Conservation (phyloP, 2,888 invertebrate species). For the Euzetes globulus region DNA sequence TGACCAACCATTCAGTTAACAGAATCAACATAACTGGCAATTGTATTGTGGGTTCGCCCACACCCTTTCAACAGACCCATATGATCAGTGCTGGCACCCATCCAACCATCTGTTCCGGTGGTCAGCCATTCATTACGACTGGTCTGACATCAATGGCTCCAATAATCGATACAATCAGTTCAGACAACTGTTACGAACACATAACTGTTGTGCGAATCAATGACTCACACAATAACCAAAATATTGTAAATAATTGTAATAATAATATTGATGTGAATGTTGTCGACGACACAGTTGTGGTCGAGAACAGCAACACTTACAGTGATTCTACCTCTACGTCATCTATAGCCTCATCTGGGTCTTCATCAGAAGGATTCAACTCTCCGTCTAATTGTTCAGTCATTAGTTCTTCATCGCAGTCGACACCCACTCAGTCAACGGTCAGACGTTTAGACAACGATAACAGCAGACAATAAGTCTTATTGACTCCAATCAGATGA, state of each 20-base stretch:
- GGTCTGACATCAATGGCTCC: background rate
- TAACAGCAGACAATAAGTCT: background rate
- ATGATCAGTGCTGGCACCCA: background rate
- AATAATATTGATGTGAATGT: background rate
- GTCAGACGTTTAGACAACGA: background rate
- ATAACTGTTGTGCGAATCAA: conserved; percentile 15
- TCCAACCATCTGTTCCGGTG: background rate
- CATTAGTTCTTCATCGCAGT: background rate
- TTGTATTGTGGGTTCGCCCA: background rate
- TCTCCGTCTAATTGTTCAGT: conserved; percentile 7
- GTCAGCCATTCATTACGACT: background rate
- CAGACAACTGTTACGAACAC: conserved; percentile 23
- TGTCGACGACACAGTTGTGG: background rate
- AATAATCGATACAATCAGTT: conserved; percentile 12
- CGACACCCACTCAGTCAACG: conserved; percentile 6
- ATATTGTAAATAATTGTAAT: background rate
- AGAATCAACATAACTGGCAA: background rate
- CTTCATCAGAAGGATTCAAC: background rate
- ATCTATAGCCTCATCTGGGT: background rate
- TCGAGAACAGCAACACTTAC: background rate
- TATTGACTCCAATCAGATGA: too few species aligned
- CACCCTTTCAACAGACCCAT: background rate
- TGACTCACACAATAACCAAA: background rate
- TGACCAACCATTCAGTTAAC: background rate
- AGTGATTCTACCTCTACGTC: background rate